Evolutionary conservation across 2,113 vertebrate genomes (phyloP), one percentile per base, ranked within the genome.

Genomic region (Antigone vipio): DNA sequence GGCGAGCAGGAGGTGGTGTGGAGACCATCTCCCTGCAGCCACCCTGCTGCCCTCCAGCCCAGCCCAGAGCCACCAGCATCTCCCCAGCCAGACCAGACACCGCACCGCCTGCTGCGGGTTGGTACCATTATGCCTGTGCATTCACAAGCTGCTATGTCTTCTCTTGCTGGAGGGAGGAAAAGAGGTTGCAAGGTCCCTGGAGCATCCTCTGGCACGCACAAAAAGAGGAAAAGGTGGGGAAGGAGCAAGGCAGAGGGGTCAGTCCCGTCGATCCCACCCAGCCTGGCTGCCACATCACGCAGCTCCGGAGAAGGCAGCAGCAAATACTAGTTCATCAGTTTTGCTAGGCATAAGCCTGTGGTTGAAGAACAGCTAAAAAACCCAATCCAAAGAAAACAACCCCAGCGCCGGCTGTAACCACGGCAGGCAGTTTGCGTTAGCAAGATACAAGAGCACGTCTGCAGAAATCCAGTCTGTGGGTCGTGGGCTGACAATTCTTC

Each of bases 351-450:
- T 30, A 64, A 84, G 92, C 74, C 75, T 68, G 92, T 12, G 83
- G 90, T 5, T 38, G 80, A 92, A 69, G 77, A 79, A 88, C 63
- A 72, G 72, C 42, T 58, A n/a, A 47, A 76, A 87, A 40, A 20
- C 1, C 45, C 60, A 15, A 45, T 93, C 97, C 96, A 97, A 94
- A 87, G 75, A 79, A 96, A 98, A 97, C 75, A 94, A 52, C 7
- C 1, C 67, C 62, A 81, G 79, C 0, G 32, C 93, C 20, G 45
- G 80, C 85, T 56, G 63, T 27, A 62, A 87, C 53, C 84, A 24
- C 11, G 1, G 68, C 90, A 96, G 69, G 80, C 97, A 96, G 76
- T 47, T 80, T 73, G 71, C 27, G 30, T 95, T 42, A 74, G 91
- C 49, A 24, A 64, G 64, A 88, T 45, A 59, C 29, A 32, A 69